These are phyloP conservation scores for Pachycephus smyrnensis DNA, from an alignment of 2,888 invertebrate species.

Conservation along the genomic window DNA sequence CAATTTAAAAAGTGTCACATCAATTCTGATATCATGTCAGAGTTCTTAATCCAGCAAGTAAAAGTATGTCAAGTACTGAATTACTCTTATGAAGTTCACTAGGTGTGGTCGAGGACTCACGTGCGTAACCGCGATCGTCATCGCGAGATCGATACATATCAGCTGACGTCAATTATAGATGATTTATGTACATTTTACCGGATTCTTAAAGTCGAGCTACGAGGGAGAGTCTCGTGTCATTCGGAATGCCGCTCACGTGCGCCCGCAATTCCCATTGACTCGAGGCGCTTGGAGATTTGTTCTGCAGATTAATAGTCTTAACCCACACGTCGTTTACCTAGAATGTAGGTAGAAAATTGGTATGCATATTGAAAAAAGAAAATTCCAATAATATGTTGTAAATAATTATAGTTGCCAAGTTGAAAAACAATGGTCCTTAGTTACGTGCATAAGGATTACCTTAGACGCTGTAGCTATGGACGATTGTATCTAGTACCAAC, in stretches of 20 bases:
- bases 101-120: slow-evolving; percentile 18
- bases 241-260: slow-evolving; percentile 32
- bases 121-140: background rate
- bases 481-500: background rate
- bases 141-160: slow-evolving; percentile 12
- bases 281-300: slow-evolving; percentile 9
- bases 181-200: slow-evolving; percentile 29
- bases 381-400: background rate
- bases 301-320: background rate
- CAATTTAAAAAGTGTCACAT: too few species aligned
- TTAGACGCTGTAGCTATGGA: background rate
- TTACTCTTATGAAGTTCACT: background rate
- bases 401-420: background rate
- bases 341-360: background rate
- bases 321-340: background rate
- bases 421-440: background rate
- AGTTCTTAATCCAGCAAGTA: background rate
- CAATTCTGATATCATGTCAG: background rate
- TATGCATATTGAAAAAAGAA: background rate
- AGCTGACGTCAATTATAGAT: slow-evolving; percentile 40
- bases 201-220: background rate
- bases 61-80: background rate
- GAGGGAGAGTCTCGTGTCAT: slow-evolving; percentile 10
- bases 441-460: background rate
- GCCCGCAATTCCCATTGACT: slow-evolving; percentile 28